These are phyloP conservation scores for Allobates femoralis DNA, from an alignment of 2,797 vertebrate genomes.

Conservation along the genomic window DNA sequence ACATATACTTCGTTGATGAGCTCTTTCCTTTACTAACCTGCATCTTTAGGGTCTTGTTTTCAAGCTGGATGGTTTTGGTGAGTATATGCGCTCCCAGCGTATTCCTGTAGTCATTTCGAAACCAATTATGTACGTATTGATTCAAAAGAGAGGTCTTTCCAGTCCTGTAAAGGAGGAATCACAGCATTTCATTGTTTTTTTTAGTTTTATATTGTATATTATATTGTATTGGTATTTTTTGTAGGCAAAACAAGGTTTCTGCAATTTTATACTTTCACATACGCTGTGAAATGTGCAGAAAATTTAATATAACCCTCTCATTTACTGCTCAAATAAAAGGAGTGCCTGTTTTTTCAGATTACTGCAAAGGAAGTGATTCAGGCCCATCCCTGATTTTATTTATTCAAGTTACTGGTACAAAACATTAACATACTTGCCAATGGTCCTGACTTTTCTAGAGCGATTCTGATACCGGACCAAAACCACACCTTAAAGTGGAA, in stretches of 20 bases:
- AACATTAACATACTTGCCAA: no score
- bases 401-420: no score
- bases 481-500: no score
- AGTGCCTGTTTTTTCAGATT: no score
- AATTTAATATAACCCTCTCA: no score
- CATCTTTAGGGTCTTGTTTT: constrained; percentile 74
- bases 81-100: constrained; percentile 81
- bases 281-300: background rate
- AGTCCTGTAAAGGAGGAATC: constrained; percentile 68
- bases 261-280: background rate
- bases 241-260: background rate
- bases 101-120: constrained; percentile 79
- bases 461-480: no score
- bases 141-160: constrained; percentile 83
- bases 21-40: constrained; percentile 72
- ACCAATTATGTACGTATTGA: constrained; percentile 79
- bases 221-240: background rate
- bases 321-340: no score
- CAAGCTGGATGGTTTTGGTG: constrained; percentile 73
- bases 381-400: no score
- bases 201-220: background rate
- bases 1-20: background rate
- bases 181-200: background rate
- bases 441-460: no score
- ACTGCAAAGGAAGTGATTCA: no score